phyloP scores from a whole-genome alignment of 2,888 invertebrate species.

The Parascotia fuliginaria region DNA sequence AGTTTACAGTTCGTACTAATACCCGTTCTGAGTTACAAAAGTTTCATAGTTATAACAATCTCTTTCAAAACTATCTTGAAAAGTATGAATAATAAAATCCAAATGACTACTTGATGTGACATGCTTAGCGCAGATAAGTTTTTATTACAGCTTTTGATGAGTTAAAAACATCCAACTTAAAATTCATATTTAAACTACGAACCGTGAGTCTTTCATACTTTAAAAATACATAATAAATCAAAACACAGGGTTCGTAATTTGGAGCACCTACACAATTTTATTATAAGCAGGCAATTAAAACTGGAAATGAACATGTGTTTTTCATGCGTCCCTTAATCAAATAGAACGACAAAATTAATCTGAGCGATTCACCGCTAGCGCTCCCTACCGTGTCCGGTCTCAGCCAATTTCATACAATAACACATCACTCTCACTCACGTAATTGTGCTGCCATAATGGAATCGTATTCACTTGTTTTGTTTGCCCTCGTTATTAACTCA shows the following conservation, averaged over 20 bases:
- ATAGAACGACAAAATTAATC: constrained; percentile 67
- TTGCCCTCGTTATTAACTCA: constrained; percentile 70
- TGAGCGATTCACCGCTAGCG: constrained; percentile 47
- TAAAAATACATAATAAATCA: constrained; percentile 19
- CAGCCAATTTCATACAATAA: constrained; percentile 77
- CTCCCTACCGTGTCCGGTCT: constrained; percentile 53
- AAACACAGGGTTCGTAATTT: constrained; percentile 21
- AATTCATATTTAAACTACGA: too few relatives aligned
- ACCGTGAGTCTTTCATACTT: not conserved
- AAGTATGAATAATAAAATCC: too few relatives aligned
- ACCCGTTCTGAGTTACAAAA: too few relatives aligned
- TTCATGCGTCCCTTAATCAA: constrained; percentile 50
- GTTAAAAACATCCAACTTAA: too few relatives aligned
- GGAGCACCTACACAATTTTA: constrained; percentile 19
- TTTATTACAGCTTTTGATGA: too few relatives aligned
- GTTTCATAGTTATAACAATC: too few relatives aligned
- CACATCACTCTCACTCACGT: constrained; percentile 61
- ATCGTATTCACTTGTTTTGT: constrained; percentile 61
- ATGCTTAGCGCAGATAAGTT: too few relatives aligned
- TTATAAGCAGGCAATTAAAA: constrained; percentile 40
- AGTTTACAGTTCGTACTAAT: too few relatives aligned
- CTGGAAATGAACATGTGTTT: constrained; percentile 40
- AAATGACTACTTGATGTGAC: too few relatives aligned
- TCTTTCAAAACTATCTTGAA: too few relatives aligned
- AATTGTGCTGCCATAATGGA: constrained; percentile 64